Percentiles rank a stretch among this genome's conserved stretches.
These are phyloP conservation scores for Lophochroa leadbeateri DNA, from an alignment of 2,113 vertebrate genomes.

Conservation along the genomic window DNA sequence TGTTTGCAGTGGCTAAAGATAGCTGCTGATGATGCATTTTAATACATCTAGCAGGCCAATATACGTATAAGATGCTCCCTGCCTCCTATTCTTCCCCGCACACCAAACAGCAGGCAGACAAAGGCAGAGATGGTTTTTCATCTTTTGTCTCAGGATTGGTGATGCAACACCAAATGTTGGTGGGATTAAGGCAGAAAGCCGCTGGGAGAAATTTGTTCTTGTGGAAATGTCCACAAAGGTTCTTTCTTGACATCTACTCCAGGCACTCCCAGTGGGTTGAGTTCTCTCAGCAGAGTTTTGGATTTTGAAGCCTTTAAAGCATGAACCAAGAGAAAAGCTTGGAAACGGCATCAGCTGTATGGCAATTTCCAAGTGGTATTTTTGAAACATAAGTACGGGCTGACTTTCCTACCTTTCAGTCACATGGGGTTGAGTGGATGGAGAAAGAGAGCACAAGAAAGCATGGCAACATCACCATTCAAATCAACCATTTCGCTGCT, in stretches of 20 bases:
- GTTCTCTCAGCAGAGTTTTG: not conserved
- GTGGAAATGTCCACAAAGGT: rapidly evolving
- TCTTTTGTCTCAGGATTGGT: not conserved
- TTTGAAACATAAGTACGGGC: not conserved
- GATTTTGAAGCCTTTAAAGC: not conserved
- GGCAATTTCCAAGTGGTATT: not conserved
- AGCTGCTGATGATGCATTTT: not conserved
- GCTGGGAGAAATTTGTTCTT: not conserved
- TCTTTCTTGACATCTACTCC: not conserved
- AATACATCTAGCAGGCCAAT: rapidly evolving
- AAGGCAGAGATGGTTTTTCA: not conserved
- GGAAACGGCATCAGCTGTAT: not conserved
- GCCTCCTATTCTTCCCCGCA: not conserved
- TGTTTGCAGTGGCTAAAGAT: not conserved
- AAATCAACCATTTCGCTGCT: not conserved
- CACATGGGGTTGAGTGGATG: rapidly evolving
- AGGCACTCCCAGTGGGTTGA: not conserved
- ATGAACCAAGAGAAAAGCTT: not conserved
- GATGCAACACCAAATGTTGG: not conserved
- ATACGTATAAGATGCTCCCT: not conserved
- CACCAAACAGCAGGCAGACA: not conserved
- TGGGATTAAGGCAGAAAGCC: not conserved
- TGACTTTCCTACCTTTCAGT: not conserved
- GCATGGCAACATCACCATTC: not conserved
- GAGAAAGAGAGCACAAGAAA: not conserved